Base-by-base conservation (phyloP, 2,888 invertebrate genomes). In the Limnephilus auricula region DNA sequence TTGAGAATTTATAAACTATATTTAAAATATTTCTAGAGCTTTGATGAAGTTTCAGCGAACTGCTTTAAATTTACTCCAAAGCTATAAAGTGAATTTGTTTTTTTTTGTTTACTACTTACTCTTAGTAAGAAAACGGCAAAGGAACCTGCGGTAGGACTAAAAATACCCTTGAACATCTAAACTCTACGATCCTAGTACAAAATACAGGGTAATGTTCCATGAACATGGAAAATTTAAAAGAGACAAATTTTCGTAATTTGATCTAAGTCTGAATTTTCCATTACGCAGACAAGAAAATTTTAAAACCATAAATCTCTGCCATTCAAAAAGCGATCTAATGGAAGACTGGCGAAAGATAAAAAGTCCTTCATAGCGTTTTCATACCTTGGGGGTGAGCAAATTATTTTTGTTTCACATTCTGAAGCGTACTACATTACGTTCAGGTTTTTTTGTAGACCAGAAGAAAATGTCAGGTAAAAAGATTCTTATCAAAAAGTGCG, bases 281-380 rank as follows among this genome's bases (percentile, higher is more conserved):
- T 34, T 25, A 40, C 2, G 10, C 40, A 4, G 37, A 40, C 30
- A 45, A n/a, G 40, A 85, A 85, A 85, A 85, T 85, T 37, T 85
- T 30, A 30, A 85, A 85, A 45, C 37, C 37, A 85, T 85, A 40
- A 85, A 85, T 85, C 85, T 85, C 45, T 45, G 85, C 45, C 85
- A 30, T 85, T 85, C 40, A 40, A 85, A 40, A 85, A 85, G 30
- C 85, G 85, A 85, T 45, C 18, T 30, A 85, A 85, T 15, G n/a
- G 85, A 85, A 34, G 40, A 30, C 30, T 30, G n/a, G 40, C 45
- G 40, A 45, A 85, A 45, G 85, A 40, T 40, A 40, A 40, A 37
- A 85, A 85, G 30, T 85, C 30, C 85, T 40, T 85, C 37, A 30
- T 37, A 40, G 65, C 45, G 13, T 37, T 82, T 40, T 40, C 45